Conservation (phyloP, 2,797 vertebrate species). For the Phoebastria nigripes region DNA sequence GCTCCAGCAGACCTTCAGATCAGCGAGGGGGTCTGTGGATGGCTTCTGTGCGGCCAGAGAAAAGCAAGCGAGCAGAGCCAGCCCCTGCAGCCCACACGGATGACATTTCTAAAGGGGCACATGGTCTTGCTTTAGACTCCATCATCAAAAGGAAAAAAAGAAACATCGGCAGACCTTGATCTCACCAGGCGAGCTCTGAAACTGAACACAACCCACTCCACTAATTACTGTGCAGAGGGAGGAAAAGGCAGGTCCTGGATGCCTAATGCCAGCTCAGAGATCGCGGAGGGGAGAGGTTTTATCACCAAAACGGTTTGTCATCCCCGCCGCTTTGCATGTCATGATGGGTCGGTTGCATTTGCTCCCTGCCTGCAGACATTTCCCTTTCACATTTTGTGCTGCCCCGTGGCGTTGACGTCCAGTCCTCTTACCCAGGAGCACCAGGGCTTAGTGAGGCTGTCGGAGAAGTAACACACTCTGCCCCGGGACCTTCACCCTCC, state of each 20-base stretch:
- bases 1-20: background rate
- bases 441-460: background rate
- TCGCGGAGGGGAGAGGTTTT: background rate
- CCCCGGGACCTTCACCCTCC: background rate
- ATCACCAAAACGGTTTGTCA: background rate
- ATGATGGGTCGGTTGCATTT: background rate
- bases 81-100: background rate
- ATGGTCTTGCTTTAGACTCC: background rate
- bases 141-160: background rate
- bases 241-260: background rate
- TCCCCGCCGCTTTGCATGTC: background rate
- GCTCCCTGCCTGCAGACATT: background rate
- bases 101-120: background rate
- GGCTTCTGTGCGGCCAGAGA: background rate
- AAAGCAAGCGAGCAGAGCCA: background rate
- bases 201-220: background rate
- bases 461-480: background rate
- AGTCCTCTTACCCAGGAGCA: background rate
- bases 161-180: background rate
- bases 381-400: background rate
- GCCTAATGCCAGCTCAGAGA: background rate
- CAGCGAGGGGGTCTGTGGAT: background rate
- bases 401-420: rapidly evolving
- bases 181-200: conserved; percentile 1
- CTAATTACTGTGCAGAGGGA: background rate